Percentiles rank a stretch among this genome's conserved stretches.
phyloP scores from a whole-genome alignment of 2,888 invertebrate species.

The Acanthosepion pharaonis region DNA sequence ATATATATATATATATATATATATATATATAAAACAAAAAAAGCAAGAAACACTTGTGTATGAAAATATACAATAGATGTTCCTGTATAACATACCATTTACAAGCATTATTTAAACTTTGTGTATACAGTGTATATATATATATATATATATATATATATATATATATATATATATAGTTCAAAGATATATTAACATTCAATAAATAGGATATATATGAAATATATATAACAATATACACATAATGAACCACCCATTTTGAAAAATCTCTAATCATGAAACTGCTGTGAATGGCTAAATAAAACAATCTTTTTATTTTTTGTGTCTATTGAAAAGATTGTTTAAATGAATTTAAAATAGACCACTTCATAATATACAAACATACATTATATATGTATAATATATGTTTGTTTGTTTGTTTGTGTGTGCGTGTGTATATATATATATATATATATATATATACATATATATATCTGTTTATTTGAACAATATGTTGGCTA shows the following conservation, averaged over 20 bases:
- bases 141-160: neutral
- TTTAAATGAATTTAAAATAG: too few species aligned
- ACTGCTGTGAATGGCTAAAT: too few species aligned
- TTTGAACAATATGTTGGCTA: neutral
- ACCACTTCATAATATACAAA: neutral
- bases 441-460: neutral
- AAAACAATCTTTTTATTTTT: too few species aligned
- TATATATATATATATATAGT: neutral
- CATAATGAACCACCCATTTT: too few species aligned
- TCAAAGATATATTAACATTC: neutral
- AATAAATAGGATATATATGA: neutral
- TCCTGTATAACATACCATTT: neutral
- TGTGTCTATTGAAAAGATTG: too few species aligned
- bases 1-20: conserved; percentile 42
- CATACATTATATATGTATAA: neutral
- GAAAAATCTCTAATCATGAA: too few species aligned
- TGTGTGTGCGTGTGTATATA: neutral
- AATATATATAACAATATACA: neutral
- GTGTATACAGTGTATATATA: neutral
- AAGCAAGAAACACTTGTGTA: too few species aligned
- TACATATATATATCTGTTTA: neutral
- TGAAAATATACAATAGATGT: neutral
- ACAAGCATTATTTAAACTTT: neutral
- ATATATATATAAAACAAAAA: neutral
- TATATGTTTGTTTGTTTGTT: neutral